Base-by-base conservation (phyloP, 2,797 vertebrate genomes). In the Helicolenus hilgendorfi region DNA sequence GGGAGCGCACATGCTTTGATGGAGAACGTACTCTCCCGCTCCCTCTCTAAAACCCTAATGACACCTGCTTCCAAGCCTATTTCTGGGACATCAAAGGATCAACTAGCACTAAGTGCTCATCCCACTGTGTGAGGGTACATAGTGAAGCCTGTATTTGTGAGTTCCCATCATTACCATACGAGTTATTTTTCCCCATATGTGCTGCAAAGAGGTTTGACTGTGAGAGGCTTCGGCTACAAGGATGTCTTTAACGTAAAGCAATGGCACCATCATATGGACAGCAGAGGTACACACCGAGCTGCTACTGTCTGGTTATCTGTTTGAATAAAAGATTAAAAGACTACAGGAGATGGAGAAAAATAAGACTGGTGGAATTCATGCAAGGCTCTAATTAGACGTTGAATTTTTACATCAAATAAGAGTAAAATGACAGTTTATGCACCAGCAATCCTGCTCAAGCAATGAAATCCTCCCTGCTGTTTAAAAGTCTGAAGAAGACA, bases 61-160 rank as follows among this genome's bases (percentile, higher is more conserved):
- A 96, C 92, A 92, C 91, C 92, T 93, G 89, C 80, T 89, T 87
- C 85, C 79, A 87, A 83, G 78, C 91, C 92, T 90, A 89, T 94
- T 95, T 93, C 88, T 75, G 87, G 60, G 72, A 95, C 93, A 96
- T 96, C 94, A 96, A 96, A 96, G 94, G 91, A 94, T 96, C 94
- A 95, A 93, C 91, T 91, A 89, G 83, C 89, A 41, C 92, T 88
- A 89, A 94, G 93, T 94, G 89, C 75, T 91, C 77, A 14, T 92
- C 89, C 88, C 92, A 91, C 84, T 77, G 72, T 84, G 81, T 83
- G 88, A 91, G 80, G 79, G 65, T 75, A 72, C 85, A 90, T 78
- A 83, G 18, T 64, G 72, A 67, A 87, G 83, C 81, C 92, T 11
- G 15, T 69, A 87, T 93, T 89, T 84, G 77, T 77, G 91, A 92